These are phyloP conservation scores for Schizotus pectinicornis DNA, from an alignment of 2,888 invertebrate species.

Conservation along the genomic window DNA sequence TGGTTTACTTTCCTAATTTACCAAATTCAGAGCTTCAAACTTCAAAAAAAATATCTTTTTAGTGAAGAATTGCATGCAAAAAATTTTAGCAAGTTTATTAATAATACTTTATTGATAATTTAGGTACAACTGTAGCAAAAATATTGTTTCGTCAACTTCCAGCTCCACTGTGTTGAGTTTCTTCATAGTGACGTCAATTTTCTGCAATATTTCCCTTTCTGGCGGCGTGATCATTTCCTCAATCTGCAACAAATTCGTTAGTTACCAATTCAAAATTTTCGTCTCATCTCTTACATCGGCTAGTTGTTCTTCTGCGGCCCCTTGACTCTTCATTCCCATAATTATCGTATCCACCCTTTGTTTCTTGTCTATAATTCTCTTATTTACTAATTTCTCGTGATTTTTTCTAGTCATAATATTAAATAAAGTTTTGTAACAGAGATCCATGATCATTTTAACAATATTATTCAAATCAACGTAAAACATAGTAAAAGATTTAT, in stretches of 20 bases:
- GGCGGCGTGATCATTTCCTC: constrained; percentile 88
- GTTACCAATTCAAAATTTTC: not conserved
- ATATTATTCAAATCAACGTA: constrained; percentile 74
- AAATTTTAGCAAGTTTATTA: not conserved
- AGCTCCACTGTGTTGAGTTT: constrained; percentile 80
- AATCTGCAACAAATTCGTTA: constrained; percentile 63
- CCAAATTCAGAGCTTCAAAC: not conserved
- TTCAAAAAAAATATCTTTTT: not conserved
- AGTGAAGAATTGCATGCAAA: not conserved
- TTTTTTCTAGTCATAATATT: constrained; percentile 73
- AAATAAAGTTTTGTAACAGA: constrained; percentile 73
- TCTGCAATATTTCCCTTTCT: constrained; percentile 76
- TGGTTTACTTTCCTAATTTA: too few species aligned
- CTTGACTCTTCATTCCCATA: constrained; percentile 78
- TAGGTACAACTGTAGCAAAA: constrained; percentile 80
- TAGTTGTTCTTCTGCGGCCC: constrained; percentile 79
- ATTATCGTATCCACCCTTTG: constrained; percentile 83
- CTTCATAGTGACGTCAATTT: constrained; percentile 76
- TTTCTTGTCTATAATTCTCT: constrained; percentile 85
- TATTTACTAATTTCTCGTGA: constrained; percentile 71
- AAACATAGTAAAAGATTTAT: constrained; percentile 81
- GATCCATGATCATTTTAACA: constrained; percentile 71
- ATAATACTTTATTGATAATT: constrained; percentile 56
- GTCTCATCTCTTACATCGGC: constrained; percentile 69
- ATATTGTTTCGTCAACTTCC: constrained; percentile 82